A percentile compares a stretch with the other conserved stretches of the same genome.
phyloP scores from a whole-genome alignment of 1,140 invertebrate species.

The Chionoecetes opilio region DNA sequence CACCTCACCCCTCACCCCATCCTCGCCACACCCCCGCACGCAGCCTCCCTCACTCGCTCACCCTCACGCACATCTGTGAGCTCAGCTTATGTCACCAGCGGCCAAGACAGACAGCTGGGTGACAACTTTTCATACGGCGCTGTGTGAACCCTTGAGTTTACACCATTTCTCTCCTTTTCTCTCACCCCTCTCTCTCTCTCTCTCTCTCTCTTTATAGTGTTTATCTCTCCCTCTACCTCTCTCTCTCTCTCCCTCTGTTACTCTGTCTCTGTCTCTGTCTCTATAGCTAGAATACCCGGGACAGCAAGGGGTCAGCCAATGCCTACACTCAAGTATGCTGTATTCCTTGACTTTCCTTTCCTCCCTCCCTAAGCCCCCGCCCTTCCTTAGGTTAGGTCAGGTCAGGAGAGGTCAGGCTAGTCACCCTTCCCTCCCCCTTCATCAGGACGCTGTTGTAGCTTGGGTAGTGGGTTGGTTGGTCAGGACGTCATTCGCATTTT shows the following conservation, averaged over 20 bases:
- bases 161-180: constrained; percentile 16
- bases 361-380: neutral
- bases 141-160: neutral
- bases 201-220: no score
- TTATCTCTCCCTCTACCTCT: neutral
- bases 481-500: constrained; percentile 11
- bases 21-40: constrained; percentile 21
- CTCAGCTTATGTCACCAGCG: neutral
- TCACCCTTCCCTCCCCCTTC: neutral
- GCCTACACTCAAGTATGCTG: neutral
- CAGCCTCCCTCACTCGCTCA: constrained; percentile 13
- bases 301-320: constrained; percentile 15
- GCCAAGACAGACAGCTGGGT: constrained; percentile 5
- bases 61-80: neutral
- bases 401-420: constrained; percentile 1
- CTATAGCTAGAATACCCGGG: constrained; percentile 12
- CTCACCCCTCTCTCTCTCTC: neutral
- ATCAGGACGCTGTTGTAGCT: neutral
- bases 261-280: neutral
- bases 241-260: neutral
- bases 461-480: neutral
- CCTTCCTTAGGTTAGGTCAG: constrained; percentile 37
- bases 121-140: neutral
- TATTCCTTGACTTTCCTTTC: neutral
- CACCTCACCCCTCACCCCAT: constrained; percentile 28